These are phyloP conservation scores for Akabosia matsudoensis DNA, from an alignment of 1,140 invertebrate species.

Conservation along the genomic window DNA sequence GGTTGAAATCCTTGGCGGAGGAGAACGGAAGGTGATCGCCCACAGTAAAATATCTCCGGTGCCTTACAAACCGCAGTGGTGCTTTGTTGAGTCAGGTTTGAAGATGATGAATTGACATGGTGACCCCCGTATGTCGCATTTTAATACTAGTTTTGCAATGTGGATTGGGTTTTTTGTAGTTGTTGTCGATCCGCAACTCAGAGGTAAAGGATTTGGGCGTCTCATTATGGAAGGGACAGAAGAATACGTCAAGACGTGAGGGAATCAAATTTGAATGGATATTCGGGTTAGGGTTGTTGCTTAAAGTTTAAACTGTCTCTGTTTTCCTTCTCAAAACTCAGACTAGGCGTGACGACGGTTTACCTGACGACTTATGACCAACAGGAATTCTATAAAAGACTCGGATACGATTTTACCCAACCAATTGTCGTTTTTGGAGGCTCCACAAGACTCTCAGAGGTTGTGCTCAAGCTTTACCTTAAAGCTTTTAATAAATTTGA, in stretches of 20 bases:
- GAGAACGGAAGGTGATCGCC: constrained; percentile 61
- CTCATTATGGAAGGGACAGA: constrained; percentile 66
- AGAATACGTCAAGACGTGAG: constrained; percentile 60
- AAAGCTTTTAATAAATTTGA: too few species aligned
- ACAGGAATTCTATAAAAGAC: constrained; percentile 70
- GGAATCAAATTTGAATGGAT: neutral
- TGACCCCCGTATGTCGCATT: too few species aligned
- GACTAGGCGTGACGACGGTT: constrained; percentile 60
- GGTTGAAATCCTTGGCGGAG: constrained; percentile 48
- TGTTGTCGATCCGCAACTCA: constrained; percentile 63
- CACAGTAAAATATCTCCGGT: constrained; percentile 71
- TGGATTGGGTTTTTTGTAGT: constrained; percentile 57
- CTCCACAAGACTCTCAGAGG: neutral
- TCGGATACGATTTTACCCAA: constrained; percentile 66
- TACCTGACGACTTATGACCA: constrained; percentile 73
- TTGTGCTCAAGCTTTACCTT: too few species aligned
- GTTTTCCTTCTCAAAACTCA: constrained; percentile 23
- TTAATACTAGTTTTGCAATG: too few species aligned
- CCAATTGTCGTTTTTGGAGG: constrained; percentile 65
- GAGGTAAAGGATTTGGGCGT: constrained; percentile 70
- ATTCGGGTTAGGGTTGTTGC: too few species aligned
- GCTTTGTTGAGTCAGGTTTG: constrained; percentile 65
- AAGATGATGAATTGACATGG: constrained; percentile 45
- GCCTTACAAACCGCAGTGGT: constrained; percentile 62
- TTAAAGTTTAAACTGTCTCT: neutral